phyloP scores from a whole-genome alignment of 2,888 invertebrate genomes.

The Drosophila lutescens region DNA sequence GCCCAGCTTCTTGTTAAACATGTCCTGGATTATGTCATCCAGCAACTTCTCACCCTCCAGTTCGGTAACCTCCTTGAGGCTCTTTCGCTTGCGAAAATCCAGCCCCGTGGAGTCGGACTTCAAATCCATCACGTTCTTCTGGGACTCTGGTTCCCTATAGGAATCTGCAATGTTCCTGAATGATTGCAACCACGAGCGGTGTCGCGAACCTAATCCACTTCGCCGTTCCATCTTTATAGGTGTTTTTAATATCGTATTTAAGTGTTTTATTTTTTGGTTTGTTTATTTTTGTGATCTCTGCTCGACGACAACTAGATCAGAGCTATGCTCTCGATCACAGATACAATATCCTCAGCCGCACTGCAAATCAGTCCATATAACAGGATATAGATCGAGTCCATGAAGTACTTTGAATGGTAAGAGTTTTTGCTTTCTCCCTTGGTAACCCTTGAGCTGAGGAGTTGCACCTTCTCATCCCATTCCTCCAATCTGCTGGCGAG shows the following conservation, averaged over 20 bases:
- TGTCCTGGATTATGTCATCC: slow-evolving; percentile 28
- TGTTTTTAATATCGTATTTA: not conserved
- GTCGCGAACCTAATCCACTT: not conserved
- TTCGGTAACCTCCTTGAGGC: slow-evolving; percentile 11
- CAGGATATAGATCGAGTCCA: slow-evolving; percentile 66
- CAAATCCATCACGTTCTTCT: slow-evolving; percentile 15
- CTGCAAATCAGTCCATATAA: slow-evolving; percentile 70
- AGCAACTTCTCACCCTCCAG: slow-evolving; percentile 37
- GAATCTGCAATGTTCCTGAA: not conserved
- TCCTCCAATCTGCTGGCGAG: slow-evolving; percentile 61
- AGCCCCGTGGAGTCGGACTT: slow-evolving; percentile 21
- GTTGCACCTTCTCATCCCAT: slow-evolving; percentile 61
- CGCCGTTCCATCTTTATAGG: not conserved
- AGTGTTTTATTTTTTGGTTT: not conserved
- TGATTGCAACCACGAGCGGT: slow-evolving; percentile 16
- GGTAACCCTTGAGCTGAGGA: not conserved
- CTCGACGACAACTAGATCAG: slow-evolving; percentile 27
- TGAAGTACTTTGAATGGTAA: slow-evolving; percentile 45
- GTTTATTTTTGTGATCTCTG: not conserved
- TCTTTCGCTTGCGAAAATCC: rapidly evolving
- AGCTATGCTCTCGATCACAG: slow-evolving; percentile 72
- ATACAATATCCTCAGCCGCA: slow-evolving; percentile 71
- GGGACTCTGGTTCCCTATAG: not conserved
- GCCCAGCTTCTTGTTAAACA: slow-evolving; percentile 35
- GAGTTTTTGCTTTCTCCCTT: not conserved